Conservation (phyloP, 1,140 invertebrate genomes). For the Portunus trituberculatus region DNA sequence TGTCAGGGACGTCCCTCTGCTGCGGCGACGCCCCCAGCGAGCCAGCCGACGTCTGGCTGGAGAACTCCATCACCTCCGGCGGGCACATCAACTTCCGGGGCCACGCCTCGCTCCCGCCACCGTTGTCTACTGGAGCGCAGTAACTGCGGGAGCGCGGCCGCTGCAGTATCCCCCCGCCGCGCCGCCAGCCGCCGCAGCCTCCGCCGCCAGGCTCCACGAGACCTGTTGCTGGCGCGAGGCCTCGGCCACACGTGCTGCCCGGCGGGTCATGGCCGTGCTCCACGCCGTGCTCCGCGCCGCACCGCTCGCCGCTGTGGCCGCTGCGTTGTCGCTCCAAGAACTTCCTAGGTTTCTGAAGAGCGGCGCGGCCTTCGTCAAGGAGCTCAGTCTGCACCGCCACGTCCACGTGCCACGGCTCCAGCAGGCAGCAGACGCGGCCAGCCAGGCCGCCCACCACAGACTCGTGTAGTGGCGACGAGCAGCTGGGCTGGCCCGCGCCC, state of each 20-base stretch:
- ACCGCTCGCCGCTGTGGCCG: constrained; percentile 52
- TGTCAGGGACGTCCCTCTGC: constrained; percentile 33
- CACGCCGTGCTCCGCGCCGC: constrained; percentile 47
- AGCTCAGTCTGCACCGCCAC: constrained; percentile 49
- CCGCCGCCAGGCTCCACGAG: neutral
- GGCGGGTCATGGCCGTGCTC: constrained; percentile 59
- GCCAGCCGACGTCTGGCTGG: constrained; percentile 48
- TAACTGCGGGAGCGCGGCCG: constrained; percentile 52
- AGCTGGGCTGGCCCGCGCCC: constrained; percentile 48
- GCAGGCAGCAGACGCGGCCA: constrained; percentile 66
- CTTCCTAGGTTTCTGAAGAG: constrained; percentile 48
- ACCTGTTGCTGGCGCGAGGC: constrained; percentile 38
- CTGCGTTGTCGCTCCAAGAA: constrained; percentile 62
- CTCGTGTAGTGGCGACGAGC: constrained; percentile 72
- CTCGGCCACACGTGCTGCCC: neutral
- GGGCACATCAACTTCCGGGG: constrained; percentile 55
- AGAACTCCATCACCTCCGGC: constrained; percentile 48
- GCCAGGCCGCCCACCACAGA: constrained; percentile 68
- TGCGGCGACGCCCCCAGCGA: constrained; percentile 61
- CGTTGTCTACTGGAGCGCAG: constrained; percentile 45
- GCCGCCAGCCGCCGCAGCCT: neutral
- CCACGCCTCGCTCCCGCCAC: constrained; percentile 32
- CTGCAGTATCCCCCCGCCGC: neutral
- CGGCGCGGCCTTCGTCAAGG: neutral
- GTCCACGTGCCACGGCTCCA: constrained; percentile 70